A percentile compares a stretch with the other conserved stretches of the same genome.
phyloP scores from a whole-genome alignment of 2,113 vertebrate genomes.

The Sterrhoptilus dennistouni region DNA sequence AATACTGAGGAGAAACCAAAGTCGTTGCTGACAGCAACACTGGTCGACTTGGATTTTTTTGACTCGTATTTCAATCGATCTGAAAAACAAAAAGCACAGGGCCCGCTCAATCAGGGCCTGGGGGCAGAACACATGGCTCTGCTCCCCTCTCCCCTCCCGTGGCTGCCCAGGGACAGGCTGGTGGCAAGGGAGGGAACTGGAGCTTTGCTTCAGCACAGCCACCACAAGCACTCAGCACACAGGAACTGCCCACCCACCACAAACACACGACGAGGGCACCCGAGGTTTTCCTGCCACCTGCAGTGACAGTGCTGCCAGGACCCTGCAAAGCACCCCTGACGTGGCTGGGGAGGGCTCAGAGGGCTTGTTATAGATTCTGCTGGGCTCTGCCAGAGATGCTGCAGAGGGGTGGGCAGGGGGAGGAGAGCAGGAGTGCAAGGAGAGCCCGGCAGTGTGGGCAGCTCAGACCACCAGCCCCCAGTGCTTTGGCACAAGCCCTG shows the following conservation, averaged over 20 bases:
- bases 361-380: not conserved
- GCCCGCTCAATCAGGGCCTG: not conserved
- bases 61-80: constrained; percentile 98
- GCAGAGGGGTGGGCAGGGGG: not conserved
- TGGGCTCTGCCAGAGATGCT: not conserved
- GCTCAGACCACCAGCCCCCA: not conserved
- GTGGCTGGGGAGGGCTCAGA: not conserved
- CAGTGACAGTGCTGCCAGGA: not conserved
- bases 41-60: constrained; percentile 89
- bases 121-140: not conserved
- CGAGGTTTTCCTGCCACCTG: not conserved
- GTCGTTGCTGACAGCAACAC: constrained; percentile 71
- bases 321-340: not conserved
- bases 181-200: not conserved
- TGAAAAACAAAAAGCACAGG: constrained; percentile 74
- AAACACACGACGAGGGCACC: accelerated
- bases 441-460: not conserved
- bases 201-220: not conserved
- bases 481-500: not conserved
- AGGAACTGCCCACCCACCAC: not conserved
- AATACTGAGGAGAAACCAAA: constrained; percentile 58
- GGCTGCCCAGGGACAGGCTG: not conserved
- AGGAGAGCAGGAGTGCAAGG: not conserved
- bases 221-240: not conserved
- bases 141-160: not conserved